phyloP scores from a whole-genome alignment of 2,797 vertebrate species.

The Enteromius trimaculatus region DNA sequence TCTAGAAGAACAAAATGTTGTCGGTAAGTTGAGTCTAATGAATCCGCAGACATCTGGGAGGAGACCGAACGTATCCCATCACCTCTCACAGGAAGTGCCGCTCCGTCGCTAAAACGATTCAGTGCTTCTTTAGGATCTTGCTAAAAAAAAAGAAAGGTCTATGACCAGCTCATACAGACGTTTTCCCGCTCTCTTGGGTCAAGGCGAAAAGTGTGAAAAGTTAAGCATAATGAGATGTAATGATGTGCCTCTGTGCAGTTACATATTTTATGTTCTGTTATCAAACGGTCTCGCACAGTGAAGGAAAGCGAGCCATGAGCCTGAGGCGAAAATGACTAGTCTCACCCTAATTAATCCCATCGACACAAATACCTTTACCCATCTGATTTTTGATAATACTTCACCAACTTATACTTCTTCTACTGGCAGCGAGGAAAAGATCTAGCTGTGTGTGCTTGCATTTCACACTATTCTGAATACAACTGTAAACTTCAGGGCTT shows the following conservation, averaged over 20 bases:
- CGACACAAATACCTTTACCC: constrained; percentile 40
- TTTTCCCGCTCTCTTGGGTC: constrained; percentile 41
- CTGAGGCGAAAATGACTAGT: constrained; percentile 25
- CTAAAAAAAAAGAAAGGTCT: background rate
- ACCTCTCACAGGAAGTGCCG: constrained; percentile 3
- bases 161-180: constrained; percentile 32
- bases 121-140: constrained; percentile 4
- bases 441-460: background rate
- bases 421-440: background rate
- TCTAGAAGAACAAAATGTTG: background rate
- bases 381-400: constrained; percentile 38
- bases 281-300: background rate
- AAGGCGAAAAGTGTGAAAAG: constrained; percentile 34
- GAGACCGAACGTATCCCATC: background rate
- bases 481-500: background rate
- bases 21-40: background rate
- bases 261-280: constrained; percentile 26
- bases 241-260: constrained; percentile 38
- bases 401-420: background rate
- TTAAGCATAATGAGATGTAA: constrained; percentile 57
- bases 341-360: constrained; percentile 44
- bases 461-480: background rate
- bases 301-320: constrained; percentile 12
- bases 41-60: constrained; percentile 7
- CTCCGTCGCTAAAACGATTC: constrained; percentile 34